A percentile compares a stretch with the other conserved stretches of the same genome.
These are phyloP conservation scores for Stratiomys singularior DNA, from an alignment of 2,888 invertebrate species.

Conservation along the genomic window DNA sequence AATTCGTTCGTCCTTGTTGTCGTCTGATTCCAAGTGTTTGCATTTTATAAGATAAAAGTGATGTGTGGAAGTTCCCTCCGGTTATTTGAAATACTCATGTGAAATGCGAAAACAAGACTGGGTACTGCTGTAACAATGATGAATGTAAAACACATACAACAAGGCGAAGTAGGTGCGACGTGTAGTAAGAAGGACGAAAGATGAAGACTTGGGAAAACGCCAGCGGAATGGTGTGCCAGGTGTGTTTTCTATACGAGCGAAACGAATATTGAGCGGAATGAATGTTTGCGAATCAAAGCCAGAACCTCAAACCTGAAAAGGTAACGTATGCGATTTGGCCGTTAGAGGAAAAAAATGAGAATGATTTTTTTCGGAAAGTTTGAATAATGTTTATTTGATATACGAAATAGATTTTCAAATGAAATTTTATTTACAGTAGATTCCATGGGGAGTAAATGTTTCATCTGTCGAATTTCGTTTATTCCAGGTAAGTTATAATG, in stretches of 20 bases:
- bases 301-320: background rate
- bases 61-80: conserved; percentile 39
- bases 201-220: background rate
- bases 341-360: conserved; percentile 13
- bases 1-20: background rate
- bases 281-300: conserved; percentile 37
- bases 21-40: conserved; percentile 42
- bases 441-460: conserved; percentile 6
- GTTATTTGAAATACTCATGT: conserved; percentile 42
- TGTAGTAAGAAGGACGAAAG: background rate
- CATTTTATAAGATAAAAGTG: conserved; percentile 41
- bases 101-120: conserved; percentile 37
- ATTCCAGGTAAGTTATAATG: conserved; percentile 16
- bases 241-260: conserved; percentile 12
- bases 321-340: conserved; percentile 22
- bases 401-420: conserved; percentile 38
- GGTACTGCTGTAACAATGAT: conserved; percentile 35
- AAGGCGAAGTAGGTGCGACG: background rate
- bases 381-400: conserved; percentile 44
- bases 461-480: background rate
- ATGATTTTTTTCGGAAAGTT: conserved; percentile 37
- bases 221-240: conserved; percentile 9
- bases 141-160: conserved; percentile 29
- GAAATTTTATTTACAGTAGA: conserved; percentile 30
- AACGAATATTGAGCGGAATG: conserved; percentile 26